Base-by-base conservation (phyloP, 2,888 invertebrate genomes). In the Sesamia inferens region DNA sequence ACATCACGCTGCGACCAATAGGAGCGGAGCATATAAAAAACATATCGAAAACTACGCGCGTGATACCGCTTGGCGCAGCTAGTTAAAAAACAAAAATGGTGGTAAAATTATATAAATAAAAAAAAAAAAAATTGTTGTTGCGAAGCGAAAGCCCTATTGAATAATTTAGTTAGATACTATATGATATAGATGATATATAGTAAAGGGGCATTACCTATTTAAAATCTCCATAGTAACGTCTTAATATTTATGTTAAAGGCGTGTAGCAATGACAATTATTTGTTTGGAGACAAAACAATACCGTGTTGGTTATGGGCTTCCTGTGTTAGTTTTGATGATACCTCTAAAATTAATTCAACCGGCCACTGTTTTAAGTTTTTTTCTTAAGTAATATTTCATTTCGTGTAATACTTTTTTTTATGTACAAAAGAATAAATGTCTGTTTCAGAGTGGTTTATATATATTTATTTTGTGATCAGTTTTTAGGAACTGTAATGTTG, bases 231-330 rank as follows among this genome's bases (percentile, higher is more conserved):
- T 69, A 74, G 74, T 76, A 74, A 83, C 62, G 70, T 76, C 71
- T 87, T 85, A 82, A 85, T n/a, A n/a, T 87, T 76, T 85, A 86
- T 86, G 84, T 74, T 74, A 86, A 85, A 79, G 55, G 48, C 22
- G 8, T 71, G 71, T 63, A 79, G 65, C 67, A 48, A 63, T 67
- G 57, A 76, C 69, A 76, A 85, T 79, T 71, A 84, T 81, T 78
- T 80, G 80, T 87, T 71, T 39, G 11, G 48, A 48, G 16, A 51
- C 57, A 47, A 82, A 79, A 84, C 85, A 84, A 85, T 85, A 61
- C 59, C 8, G 42, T 85, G 75, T 75, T n/a, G 61, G 44, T 55
- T 69, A 69, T 66, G 47, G 62, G 68, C 74, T 71, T 63, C 74
- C 51, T 74, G 71, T 76, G 66, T 74, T 76, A 67, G 51, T 61